A percentile compares a stretch with the other conserved stretches of the same genome.
phyloP scores from a whole-genome alignment of 2,888 invertebrate species.

The Drosophila pseudotalamancana region DNA sequence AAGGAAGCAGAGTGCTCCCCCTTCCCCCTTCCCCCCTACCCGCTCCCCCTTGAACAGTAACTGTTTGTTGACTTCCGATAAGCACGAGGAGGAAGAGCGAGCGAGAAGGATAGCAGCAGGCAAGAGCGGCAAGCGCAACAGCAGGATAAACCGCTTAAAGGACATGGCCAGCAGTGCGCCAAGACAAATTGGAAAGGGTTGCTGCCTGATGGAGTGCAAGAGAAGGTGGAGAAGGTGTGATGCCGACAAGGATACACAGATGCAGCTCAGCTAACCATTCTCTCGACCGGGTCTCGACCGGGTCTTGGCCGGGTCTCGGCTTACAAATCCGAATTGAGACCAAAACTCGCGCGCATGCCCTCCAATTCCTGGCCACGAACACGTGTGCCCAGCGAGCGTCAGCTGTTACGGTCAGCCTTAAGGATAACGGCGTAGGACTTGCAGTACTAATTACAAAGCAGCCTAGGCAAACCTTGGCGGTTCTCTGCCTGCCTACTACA shows the following conservation, averaged over 20 bases:
- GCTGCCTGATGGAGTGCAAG: constrained; percentile 28
- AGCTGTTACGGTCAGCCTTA: constrained; percentile 35
- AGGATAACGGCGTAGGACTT: constrained; percentile 10
- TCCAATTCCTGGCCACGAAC: constrained; percentile 43
- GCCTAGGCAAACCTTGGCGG: constrained; percentile 18
- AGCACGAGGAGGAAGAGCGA: constrained; percentile 64
- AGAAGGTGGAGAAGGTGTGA: constrained; percentile 69
- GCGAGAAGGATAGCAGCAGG: constrained; percentile 34
- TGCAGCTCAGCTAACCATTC: constrained; percentile 41
- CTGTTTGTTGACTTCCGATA: constrained; percentile 76
- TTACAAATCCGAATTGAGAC: constrained; percentile 77
- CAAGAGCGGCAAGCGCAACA: constrained; percentile 45
- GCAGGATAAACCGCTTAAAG: constrained; percentile 78
- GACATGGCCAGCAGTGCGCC: constrained; percentile 51
- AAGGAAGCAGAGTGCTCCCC: constrained; percentile 68
- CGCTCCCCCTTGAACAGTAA: constrained; percentile 49
- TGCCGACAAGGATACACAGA: constrained; percentile 70
- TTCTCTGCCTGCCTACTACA: neutral
- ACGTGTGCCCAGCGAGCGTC: constrained; percentile 63
- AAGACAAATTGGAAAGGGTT: constrained; percentile 65
- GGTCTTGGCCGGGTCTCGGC: constrained; percentile 37
- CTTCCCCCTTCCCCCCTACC: constrained; percentile 14
- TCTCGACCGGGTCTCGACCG: constrained; percentile 43
- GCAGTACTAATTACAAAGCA: constrained; percentile 6
- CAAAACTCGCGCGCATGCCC: constrained; percentile 67